Base-by-base conservation (phyloP, 2,113 vertebrate species). In the Aphelocoma coerulescens region DNA sequence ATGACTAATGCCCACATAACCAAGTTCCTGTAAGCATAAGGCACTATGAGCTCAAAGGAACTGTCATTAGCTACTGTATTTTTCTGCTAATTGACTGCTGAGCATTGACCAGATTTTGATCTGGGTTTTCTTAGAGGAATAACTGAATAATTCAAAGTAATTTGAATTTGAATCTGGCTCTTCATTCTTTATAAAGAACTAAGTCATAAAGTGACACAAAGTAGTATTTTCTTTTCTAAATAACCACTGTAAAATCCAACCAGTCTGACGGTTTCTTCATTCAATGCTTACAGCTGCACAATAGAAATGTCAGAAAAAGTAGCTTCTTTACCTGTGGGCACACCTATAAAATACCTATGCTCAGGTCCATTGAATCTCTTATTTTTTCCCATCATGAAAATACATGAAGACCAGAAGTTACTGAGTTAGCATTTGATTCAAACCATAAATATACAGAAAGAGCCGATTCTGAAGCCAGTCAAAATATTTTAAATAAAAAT, bases 11-110 rank as follows among this genome's bases (percentile, higher is more conserved):
- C 17, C 28, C 30, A 61, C 12, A 61, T 52, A 91, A 75, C 17
- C 22, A 81, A 78, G 69, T 91, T 95, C 80, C 89, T 95, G 77
- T 65, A 92, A 95, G 52, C 19, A 59, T 28, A 72, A 92, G 30
- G 73, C 32, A 91, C 26, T 49, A 75, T 35, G 39, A 6, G 3
- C 32, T 82, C 73, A 91, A 92, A 95, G 24, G 65, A 92, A 73
- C 48, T 79, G 41, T 72, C 80, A 87, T 85, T 71, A 95, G 15
- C 35, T 54, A 69, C 35, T 51, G 7, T 44, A 35, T 87, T 91
- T 91, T 92, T 91, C 77, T 65, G 49, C 43, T 92, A 92, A 91
- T 84, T 95, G 87, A 92, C 44, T 68, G 24, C 30, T 65, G 66
- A 91, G 39, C 57, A 59, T 41, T 41, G 26, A 69, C 41, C 84